phyloP scores from a whole-genome alignment of 2,113 vertebrate genomes.

The Pelvicachromis taeniatus region DNA sequence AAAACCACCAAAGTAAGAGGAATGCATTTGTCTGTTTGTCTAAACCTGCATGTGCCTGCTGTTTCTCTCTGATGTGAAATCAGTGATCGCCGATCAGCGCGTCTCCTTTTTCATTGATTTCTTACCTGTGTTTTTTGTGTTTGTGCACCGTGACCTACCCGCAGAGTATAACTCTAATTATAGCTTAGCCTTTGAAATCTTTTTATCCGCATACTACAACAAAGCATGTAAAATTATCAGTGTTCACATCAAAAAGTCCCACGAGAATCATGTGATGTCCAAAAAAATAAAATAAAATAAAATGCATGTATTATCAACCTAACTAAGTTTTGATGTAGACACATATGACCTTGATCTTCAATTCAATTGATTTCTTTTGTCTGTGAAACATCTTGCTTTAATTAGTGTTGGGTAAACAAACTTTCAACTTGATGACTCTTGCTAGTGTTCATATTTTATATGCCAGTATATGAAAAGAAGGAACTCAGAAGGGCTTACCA shows the following conservation, averaged over 20 bases:
- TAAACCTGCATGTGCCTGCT: not conserved
- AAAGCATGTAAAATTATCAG: not conserved
- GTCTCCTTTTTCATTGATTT: not conserved
- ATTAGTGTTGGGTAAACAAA: constrained; percentile 15
- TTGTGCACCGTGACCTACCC: not conserved
- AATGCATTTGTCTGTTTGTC: not conserved
- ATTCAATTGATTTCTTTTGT: not conserved
- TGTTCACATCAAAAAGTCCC: not conserved
- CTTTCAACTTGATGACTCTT: not conserved
- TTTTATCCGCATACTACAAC: not conserved
- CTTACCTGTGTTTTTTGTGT: not conserved
- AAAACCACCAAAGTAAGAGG: constrained; percentile 96
- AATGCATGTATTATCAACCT: not conserved
- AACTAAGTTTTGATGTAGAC: constrained; percentile 2
- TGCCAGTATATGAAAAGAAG: not conserved
- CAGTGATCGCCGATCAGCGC: not conserved
- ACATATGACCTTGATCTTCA: not conserved
- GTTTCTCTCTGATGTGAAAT: not conserved
- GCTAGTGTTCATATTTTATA: not conserved
- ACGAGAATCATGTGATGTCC: not conserved
- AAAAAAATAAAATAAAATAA: not conserved
- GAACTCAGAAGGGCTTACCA: not conserved
- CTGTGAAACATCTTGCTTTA: not conserved
- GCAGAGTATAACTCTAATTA: not conserved
- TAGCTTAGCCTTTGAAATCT: not conserved